A percentile compares a stretch with the other conserved stretches of the same genome.
Evolutionary conservation across 2,888 invertebrate species (phyloP).

Genomic region (Dyspetes luteomarginatus): DNA sequence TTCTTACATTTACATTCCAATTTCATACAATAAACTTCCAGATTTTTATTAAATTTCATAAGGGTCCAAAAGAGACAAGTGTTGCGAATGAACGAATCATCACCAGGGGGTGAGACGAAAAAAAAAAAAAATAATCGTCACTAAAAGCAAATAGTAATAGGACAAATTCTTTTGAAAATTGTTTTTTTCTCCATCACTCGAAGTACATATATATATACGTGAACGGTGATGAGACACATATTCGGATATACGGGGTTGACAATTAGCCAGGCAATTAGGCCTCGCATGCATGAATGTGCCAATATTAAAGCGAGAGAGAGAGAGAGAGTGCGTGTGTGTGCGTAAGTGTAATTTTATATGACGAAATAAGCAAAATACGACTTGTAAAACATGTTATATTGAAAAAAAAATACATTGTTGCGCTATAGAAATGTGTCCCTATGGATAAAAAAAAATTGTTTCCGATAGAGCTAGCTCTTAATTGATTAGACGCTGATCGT

Average conservation of each 20-base stretch:
- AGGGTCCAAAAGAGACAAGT: conserved; percentile 50
- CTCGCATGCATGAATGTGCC: conserved; percentile 62
- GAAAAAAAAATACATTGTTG: conserved; percentile 49
- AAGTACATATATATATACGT: conserved; percentile 9
- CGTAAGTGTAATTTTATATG: conserved; percentile 61
- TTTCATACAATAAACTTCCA: conserved; percentile 1
- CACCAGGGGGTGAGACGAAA: conserved; percentile 18
- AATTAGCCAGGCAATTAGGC: conserved; percentile 55
- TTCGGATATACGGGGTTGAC: conserved; percentile 73
- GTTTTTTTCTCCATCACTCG: not conserved
- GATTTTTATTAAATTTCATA: conserved; percentile 49
- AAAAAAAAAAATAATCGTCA: conserved; percentile 34
- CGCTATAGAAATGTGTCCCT: conserved; percentile 40
- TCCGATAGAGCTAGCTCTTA: conserved; percentile 32
- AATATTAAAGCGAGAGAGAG: conserved; percentile 41
- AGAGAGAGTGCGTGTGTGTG: conserved; percentile 9
- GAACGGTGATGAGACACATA: conserved; percentile 72
- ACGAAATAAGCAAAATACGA: conserved; percentile 58
- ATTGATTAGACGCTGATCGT: conserved; percentile 16
- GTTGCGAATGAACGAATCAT: conserved; percentile 57
- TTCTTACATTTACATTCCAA: conserved; percentile 24
- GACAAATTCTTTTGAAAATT: not conserved
- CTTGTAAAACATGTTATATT: conserved; percentile 57
- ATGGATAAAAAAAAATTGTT: conserved; percentile 24
- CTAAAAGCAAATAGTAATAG: not conserved